phyloP scores from a whole-genome alignment of 2,888 invertebrate species.

The Romanomermis culicivorax region DNA sequence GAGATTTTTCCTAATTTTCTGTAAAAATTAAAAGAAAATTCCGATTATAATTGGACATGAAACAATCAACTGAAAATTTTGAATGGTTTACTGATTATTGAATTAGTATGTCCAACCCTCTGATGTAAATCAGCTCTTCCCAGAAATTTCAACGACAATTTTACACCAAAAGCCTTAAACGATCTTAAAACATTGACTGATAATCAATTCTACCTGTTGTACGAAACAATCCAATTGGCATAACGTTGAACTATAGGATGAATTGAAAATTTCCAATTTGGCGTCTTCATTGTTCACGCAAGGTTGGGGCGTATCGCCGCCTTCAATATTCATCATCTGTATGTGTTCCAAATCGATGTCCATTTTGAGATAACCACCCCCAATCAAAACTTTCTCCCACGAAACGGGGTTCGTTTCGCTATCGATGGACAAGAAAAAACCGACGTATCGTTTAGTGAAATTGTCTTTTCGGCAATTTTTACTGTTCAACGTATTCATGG shows the following conservation, averaged over 20 bases:
- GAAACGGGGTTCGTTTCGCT: background rate
- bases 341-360: background rate
- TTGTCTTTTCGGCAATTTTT: background rate
- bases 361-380: background rate
- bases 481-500: background rate
- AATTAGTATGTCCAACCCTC: too few species aligned
- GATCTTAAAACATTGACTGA: too few species aligned
- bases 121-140: too few species aligned
- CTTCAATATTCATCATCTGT: background rate
- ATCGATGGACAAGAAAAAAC: background rate
- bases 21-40: too few species aligned
- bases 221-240: background rate
- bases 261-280: background rate
- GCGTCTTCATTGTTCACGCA: background rate
- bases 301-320: background rate
- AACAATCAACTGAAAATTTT: too few species aligned
- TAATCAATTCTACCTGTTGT: too few species aligned
- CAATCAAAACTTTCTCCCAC: background rate
- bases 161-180: too few species aligned
- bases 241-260: background rate
- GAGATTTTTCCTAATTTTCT: too few species aligned
- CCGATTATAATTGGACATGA: too few species aligned
- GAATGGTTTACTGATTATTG: too few species aligned
- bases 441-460: background rate
- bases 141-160: too few species aligned